Base-by-base conservation (phyloP, 2,888 invertebrate species). In the Pseudococcus viburni region DNA sequence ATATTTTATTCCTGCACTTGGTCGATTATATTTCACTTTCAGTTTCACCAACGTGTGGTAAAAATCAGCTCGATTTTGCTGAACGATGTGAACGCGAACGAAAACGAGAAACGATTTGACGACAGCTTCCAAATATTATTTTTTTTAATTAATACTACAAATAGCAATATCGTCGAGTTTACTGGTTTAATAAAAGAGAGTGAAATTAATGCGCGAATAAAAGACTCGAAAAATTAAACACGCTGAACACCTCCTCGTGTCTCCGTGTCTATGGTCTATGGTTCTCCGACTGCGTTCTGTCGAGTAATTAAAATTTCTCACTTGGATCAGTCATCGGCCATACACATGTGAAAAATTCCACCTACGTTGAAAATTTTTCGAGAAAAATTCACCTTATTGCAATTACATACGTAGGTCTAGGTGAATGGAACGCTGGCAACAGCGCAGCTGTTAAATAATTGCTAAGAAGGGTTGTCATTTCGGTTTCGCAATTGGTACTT, bases 401-500 rank as follows among this genome's bases (percentile, higher is more conserved):
- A 51, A 51, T 15, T 59, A 59, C 7, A n/a, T 59, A 19, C 15
- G 4, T 17, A 17, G 55, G 55, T 55, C 5, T 55, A 46, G 46
- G 9, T 46, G 12, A 46, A 12, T 55, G 17, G 11, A 55, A 64
- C 3, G 12, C 15, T 33, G 17, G 42, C 42, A 42, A 83, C 80
- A 9, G 4, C n/a, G 80, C 42, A 22, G 12, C 42, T 42, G 80
- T 83, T 83, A 26, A 80, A 80, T 88, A 80, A 88, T 88, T 77
- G 80, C 80, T 83, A 51, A 80, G 88, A 88, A 88, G 88, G 88
- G 88, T 88, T 88, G 88, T 88, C 88, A 88, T 88, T 88, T 88
- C 83, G 83, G 88, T 80, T 88, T 88, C 83, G 55, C 88, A 88
- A 88, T 88, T 88, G 88, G 88, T 88, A 88, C 55, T 55, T 80